These are phyloP conservation scores for Zygothrica quintamaculata DNA, from an alignment of 2,888 invertebrate genomes.

Conservation along the genomic window DNA sequence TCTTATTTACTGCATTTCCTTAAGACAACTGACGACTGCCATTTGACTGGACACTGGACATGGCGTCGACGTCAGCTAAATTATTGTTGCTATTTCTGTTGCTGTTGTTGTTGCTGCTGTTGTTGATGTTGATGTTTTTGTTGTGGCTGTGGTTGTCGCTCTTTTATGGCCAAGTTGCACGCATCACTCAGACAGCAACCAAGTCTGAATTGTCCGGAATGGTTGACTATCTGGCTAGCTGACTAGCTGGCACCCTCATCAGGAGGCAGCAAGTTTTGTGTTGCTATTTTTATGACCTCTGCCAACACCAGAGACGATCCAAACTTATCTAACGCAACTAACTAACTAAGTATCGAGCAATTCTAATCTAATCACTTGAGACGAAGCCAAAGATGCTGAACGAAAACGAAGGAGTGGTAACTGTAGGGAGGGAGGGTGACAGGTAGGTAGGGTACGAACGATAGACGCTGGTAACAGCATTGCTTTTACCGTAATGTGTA, in stretches of 20 bases:
- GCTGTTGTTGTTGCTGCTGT: slow-evolving; percentile 20
- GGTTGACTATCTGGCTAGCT: slow-evolving; percentile 5
- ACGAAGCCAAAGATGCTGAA: slow-evolving; percentile 12
- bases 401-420: slow-evolving; percentile 2
- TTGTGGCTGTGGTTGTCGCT: slow-evolving; percentile 47
- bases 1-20: slow-evolving; percentile 75
- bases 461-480: background rate
- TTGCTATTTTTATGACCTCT: slow-evolving; percentile 75
- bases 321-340: slow-evolving; percentile 73
- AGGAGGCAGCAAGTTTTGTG: slow-evolving; percentile 21
- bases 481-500: slow-evolving; percentile 54
- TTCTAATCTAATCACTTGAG: slow-evolving; percentile 74
- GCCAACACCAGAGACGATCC: slow-evolving; percentile 61
- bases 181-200: slow-evolving; percentile 69
- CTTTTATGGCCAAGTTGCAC: slow-evolving; percentile 78
- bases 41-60: slow-evolving; percentile 61
- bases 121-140: slow-evolving; percentile 21
- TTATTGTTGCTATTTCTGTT: slow-evolving; percentile 48
- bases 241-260: slow-evolving; percentile 37
- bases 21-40: slow-evolving; percentile 63
- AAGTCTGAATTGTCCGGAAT: slow-evolving; percentile 5
- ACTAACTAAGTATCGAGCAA: slow-evolving; percentile 68
- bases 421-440: background rate
- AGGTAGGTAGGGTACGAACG: no score
- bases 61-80: slow-evolving; percentile 71